Evolutionary conservation across 2,797 vertebrate genomes (phyloP).

Genomic region (Eulemur mongoz): DNA sequence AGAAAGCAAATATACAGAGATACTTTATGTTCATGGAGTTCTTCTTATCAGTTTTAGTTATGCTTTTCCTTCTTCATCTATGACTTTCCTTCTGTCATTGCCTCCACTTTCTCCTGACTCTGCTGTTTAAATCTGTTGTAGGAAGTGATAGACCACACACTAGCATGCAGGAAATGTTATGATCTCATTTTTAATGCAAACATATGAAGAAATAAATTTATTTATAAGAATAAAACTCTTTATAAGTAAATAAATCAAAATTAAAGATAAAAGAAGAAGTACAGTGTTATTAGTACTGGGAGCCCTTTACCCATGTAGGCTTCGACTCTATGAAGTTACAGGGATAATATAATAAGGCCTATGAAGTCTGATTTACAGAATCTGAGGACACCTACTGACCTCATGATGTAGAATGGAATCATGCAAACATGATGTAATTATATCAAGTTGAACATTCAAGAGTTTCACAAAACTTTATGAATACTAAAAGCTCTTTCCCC

Average conservation of each 20-base stretch:
- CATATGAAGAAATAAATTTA: background rate
- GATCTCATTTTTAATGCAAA: background rate
- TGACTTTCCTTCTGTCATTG: background rate
- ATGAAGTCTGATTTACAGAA: background rate
- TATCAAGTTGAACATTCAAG: background rate
- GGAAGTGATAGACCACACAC: background rate
- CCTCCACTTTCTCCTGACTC: background rate
- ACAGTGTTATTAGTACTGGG: background rate
- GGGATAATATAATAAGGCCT: background rate
- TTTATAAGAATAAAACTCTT: background rate
- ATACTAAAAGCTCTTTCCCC: background rate
- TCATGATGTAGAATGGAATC: background rate
- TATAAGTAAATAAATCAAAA: background rate
- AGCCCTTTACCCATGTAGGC: background rate
- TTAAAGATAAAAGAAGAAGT: background rate
- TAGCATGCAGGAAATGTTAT: background rate
- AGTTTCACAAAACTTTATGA: background rate
- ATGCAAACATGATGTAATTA: background rate
- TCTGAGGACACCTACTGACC: background rate
- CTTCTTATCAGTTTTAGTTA: background rate
- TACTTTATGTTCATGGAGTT: background rate
- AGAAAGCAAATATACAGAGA: background rate
- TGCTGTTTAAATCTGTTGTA: background rate
- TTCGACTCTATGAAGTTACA: background rate
- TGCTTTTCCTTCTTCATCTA: background rate